These are phyloP conservation scores for Cheilosia scutellata DNA, from an alignment of 2,888 invertebrate genomes.

Conservation along the genomic window DNA sequence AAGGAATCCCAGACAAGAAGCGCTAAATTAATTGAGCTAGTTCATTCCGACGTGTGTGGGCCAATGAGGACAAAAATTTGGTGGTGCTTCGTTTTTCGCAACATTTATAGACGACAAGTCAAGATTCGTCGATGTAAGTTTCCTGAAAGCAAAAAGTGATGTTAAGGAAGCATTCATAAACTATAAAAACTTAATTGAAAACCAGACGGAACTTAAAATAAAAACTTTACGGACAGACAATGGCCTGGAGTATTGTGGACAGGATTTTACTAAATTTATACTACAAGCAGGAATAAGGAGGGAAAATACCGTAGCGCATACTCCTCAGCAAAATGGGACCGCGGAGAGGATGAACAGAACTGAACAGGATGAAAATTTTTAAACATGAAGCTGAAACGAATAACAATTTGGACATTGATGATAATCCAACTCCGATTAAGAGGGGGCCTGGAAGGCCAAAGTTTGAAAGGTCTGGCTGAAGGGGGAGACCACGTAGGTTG, in stretches of 20 bases:
- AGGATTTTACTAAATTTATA: conserved; percentile 49
- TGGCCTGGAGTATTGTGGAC: conserved; percentile 62
- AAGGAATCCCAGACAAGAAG: conserved; percentile 5
- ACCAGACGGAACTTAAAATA: conserved; percentile 9
- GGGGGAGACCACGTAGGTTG: conserved; percentile 1
- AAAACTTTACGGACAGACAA: conserved; percentile 50
- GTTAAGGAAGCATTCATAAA: conserved; percentile 9
- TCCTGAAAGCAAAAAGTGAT: conserved; percentile 16
- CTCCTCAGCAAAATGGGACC: conserved; percentile 74
- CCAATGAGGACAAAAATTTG: conserved; percentile 1
- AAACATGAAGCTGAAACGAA: conserved; percentile 52
- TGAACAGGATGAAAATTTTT: conserved; percentile 33
- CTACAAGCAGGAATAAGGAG: conserved; percentile 56
- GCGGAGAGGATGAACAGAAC: conserved; percentile 75
- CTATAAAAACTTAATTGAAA: background rate
- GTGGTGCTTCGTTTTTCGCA: conserved; percentile 5
- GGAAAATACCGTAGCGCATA: conserved; percentile 65
- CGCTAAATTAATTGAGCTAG: background rate
- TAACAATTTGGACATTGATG: too few species aligned
- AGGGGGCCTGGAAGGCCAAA: background rate
- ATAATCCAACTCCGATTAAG: background rate
- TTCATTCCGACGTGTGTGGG: background rate
- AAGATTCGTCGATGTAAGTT: conserved; percentile 6
- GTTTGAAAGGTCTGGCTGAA: background rate
- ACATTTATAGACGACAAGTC: conserved; percentile 20